phyloP scores from a whole-genome alignment of 2,797 vertebrate species.

The Bufotes viridis region DNA sequence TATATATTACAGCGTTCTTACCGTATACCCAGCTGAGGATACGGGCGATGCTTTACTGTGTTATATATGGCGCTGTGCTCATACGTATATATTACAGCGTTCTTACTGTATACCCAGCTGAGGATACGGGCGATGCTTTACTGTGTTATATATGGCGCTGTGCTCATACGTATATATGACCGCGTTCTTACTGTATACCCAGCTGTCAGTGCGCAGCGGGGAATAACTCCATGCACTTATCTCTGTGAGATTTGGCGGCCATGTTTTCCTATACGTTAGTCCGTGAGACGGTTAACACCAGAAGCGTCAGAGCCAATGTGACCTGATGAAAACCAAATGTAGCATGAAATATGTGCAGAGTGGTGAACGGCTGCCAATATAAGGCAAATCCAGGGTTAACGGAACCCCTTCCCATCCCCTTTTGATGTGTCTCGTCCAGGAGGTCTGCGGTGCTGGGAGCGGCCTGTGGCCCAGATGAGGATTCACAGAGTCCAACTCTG shows the following conservation, averaged over 20 bases:
- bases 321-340: background rate
- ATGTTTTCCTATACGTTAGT: background rate
- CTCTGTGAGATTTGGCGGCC: background rate
- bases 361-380: background rate
- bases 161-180: too few species aligned
- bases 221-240: too few species aligned
- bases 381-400: background rate
- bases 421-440: background rate
- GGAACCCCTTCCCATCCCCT: background rate
- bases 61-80: too few species aligned
- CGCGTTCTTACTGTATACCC: too few species aligned
- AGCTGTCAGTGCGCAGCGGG: too few species aligned
- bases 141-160: too few species aligned
- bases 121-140: too few species aligned
- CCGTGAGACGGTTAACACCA: background rate
- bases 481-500: background rate
- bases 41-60: too few species aligned
- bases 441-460: background rate
- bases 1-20: too few species aligned
- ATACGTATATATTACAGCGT: too few species aligned
- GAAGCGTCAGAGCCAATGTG: background rate
- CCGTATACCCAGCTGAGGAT: too few species aligned
- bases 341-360: background rate
- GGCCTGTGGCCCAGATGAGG: constrained; percentile 17
- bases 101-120: too few species aligned